Evolutionary conservation across 2,797 vertebrate genomes (phyloP).

Genomic region (Rousettus madagascariensis): DNA sequence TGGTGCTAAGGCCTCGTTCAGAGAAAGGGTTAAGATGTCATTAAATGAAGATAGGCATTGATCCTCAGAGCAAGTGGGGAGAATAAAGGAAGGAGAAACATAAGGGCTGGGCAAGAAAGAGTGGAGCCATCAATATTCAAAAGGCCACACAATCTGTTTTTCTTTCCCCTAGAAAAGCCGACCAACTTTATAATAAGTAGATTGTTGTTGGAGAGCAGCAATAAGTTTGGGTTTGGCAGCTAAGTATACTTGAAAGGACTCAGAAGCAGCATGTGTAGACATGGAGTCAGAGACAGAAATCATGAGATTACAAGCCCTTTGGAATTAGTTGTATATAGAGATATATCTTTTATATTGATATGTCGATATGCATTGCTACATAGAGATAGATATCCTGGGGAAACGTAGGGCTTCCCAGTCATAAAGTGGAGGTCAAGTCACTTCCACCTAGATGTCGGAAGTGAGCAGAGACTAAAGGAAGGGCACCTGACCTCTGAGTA

Average conservation of each 20-base stretch:
- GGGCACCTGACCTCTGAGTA: not conserved
- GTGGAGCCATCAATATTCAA: not conserved
- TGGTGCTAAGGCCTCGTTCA: not conserved
- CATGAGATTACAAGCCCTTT: not conserved
- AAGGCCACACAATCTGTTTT: not conserved
- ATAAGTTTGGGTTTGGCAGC: not conserved
- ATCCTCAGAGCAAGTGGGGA: not conserved
- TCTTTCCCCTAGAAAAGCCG: not conserved
- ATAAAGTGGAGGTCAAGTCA: not conserved
- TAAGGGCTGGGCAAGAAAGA: not conserved
- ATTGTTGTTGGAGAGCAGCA: not conserved
- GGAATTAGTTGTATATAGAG: not conserved
- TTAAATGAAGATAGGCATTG: not conserved
- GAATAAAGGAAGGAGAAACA: not conserved
- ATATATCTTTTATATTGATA: not conserved
- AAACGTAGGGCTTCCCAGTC: not conserved
- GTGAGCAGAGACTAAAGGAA: not conserved
- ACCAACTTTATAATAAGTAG: not conserved
- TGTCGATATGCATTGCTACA: not conserved
- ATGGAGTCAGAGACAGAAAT: not conserved
- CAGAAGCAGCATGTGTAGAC: not conserved
- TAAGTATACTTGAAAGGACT: not conserved
- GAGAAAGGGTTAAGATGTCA: not conserved
- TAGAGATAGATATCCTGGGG: not conserved
- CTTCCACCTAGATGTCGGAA: not conserved